These are phyloP conservation scores for Carollia perspicillata DNA, from an alignment of 2,113 vertebrate species.

Conservation along the genomic window DNA sequence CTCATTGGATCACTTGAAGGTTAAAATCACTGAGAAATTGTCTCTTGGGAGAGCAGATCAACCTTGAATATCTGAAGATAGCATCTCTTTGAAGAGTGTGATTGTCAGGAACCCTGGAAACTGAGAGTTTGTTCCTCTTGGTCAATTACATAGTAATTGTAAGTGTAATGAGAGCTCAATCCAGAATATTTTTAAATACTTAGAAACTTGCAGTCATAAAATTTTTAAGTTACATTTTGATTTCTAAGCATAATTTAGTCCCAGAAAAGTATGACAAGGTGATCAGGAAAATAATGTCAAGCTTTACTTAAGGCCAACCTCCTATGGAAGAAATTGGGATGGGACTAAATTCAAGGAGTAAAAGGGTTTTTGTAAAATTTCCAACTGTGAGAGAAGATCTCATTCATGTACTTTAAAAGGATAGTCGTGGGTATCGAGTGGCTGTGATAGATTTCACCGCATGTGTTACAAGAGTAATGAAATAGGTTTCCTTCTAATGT, in stretches of 20 bases:
- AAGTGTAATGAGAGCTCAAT: neutral
- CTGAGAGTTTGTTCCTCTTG: neutral
- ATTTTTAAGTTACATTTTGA: neutral
- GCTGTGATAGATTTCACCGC: neutral
- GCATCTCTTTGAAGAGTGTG: neutral
- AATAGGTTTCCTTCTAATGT: slow-evolving; percentile 21
- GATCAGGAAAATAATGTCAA: slow-evolving; percentile 28
- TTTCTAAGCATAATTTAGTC: neutral
- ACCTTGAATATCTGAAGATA: neutral
- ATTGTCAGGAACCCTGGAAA: neutral
- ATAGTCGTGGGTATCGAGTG: neutral
- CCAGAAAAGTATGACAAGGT: neutral
- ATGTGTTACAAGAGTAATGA: neutral
- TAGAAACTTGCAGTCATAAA: neutral
- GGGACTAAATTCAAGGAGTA: neutral
- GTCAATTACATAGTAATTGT: neutral
- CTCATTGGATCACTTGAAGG: neutral
- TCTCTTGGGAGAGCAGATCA: neutral
- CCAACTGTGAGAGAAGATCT: neutral
- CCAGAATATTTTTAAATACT: neutral
- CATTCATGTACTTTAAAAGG: neutral
- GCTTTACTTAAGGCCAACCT: neutral
- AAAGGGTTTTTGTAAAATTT: neutral
- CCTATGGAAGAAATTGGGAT: neutral
- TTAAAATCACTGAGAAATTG: neutral